Base-by-base conservation (phyloP, 2,888 invertebrate genomes). In the Melikaiella ostensackeni region DNA sequence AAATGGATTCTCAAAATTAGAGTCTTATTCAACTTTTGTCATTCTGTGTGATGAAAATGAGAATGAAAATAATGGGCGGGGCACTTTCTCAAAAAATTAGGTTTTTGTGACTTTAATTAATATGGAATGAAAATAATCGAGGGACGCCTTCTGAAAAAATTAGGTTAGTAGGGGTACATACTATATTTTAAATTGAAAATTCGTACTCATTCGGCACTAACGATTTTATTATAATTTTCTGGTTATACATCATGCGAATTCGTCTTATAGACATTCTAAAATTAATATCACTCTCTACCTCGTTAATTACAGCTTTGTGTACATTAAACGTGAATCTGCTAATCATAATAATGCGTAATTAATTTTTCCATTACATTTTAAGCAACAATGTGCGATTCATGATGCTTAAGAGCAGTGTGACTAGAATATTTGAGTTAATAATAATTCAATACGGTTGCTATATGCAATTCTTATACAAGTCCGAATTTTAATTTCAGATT, bases 211-310 rank as follows among this genome's bases (percentile, higher is more conserved):
- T 24, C 83, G 85, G 83, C 82, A 84, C 84, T 89, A 85, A 89
- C 84, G 83, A 84, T 84, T 88, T 88, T 89, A 88, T 89, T 89
- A 85, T 86, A 88, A 87, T 59, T 27, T 82, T 85, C 83, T 82
- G 84, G 81, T 85, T 87, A 89, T 85, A 88, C 85, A 81, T 85
- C 78, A 82, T 59, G 75, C 76, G 83, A 77, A 78, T 78, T 81
- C 77, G 74, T 73, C 73, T 82, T 85, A 84, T 73, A 79, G 77
- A 82, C 73, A 77, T 64, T 84, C 75, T 78, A 78, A 74, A 74
- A 78, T 76, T 80, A 73, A 77, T 76, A 78, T 75, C 66, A 77
- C 76, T 80, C 70, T 50, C 81, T 80, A 84, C 79, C 38, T 73
- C 75, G 75, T 79, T 79, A 79, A 80, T 85, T 85, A 85, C 84